phyloP scores from a whole-genome alignment of 2,888 invertebrate genomes.

The Drosophila maculinotata region DNA sequence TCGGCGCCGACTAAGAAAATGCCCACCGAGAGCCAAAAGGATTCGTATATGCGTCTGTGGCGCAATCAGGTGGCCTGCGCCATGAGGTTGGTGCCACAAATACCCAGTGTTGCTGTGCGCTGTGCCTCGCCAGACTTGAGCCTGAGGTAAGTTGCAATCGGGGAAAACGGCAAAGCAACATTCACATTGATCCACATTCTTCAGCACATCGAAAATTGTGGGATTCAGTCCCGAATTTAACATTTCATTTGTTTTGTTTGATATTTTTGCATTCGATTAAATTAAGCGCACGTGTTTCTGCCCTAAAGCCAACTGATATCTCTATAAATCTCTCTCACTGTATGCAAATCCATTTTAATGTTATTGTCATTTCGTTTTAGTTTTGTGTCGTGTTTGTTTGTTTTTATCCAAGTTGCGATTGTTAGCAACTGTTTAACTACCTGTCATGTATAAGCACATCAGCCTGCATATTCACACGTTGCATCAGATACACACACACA shows the following conservation, averaged over 20 bases:
- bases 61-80: slow-evolving; percentile 98
- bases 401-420: slow-evolving; percentile 26
- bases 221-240: slow-evolving; percentile 25
- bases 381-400: slow-evolving; percentile 27
- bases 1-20: slow-evolving; percentile 95
- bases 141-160: slow-evolving; percentile 88
- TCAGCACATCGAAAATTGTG: slow-evolving; percentile 22
- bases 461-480: slow-evolving; percentile 28
- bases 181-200: slow-evolving; percentile 12
- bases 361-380: slow-evolving; percentile 23
- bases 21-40: slow-evolving; percentile 92
- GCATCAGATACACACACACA: slow-evolving; percentile 1
- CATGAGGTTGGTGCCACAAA: slow-evolving; percentile 97
- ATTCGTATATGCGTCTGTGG: slow-evolving; percentile 98
- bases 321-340: not conserved
- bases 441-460: slow-evolving; percentile 30
- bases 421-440: slow-evolving; percentile 11
- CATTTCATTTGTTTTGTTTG: slow-evolving; percentile 57
- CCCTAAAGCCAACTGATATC: not conserved
- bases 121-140: slow-evolving; percentile 97
- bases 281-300: slow-evolving; percentile 30
- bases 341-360: slow-evolving; percentile 31
- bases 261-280: slow-evolving; percentile 55
- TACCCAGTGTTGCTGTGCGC: slow-evolving; percentile 93
- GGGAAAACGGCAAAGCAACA: slow-evolving; percentile 7